phyloP scores from a whole-genome alignment of 2,113 vertebrate species.

The Pelusios castaneus region DNA sequence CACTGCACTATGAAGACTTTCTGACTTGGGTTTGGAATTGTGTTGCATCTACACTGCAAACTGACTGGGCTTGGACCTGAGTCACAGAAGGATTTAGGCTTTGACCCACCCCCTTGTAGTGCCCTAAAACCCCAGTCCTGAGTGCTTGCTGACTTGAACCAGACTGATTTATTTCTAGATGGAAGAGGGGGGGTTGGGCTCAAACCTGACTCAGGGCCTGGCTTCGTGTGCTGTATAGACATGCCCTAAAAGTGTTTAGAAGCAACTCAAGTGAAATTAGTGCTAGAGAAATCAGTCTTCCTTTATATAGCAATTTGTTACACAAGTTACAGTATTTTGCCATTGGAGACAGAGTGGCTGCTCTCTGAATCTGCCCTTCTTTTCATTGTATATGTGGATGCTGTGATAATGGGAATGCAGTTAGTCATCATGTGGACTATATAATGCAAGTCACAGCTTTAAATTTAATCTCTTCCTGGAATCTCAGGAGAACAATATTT shows the following conservation, averaged over 20 bases:
- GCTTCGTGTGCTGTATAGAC: neutral
- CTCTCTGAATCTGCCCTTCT: slow-evolving; percentile 5
- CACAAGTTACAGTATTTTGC: neutral
- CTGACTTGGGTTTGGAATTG: neutral
- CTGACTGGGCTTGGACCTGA: neutral
- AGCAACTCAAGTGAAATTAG: slow-evolving; percentile 31
- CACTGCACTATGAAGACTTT: neutral
- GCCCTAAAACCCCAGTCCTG: neutral
- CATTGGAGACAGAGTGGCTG: neutral
- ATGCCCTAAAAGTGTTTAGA: neutral
- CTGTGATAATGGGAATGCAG: slow-evolving; percentile 17
- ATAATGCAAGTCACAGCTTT: slow-evolving; percentile 37
- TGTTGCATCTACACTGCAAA: neutral
- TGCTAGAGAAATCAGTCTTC: neutral
- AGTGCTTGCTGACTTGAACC: neutral
- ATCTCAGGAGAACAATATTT: slow-evolving; percentile 69
- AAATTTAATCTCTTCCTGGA: slow-evolving; percentile 52
- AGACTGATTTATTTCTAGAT: neutral
- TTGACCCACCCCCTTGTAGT: neutral
- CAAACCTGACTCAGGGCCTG: neutral
- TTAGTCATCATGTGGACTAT: slow-evolving; percentile 46
- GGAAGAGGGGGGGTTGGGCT: neutral
- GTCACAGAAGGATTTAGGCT: neutral
- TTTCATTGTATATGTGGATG: neutral
- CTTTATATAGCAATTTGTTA: neutral